phyloP scores from a whole-genome alignment of 2,113 vertebrate species.

The Mobula birostris region DNA sequence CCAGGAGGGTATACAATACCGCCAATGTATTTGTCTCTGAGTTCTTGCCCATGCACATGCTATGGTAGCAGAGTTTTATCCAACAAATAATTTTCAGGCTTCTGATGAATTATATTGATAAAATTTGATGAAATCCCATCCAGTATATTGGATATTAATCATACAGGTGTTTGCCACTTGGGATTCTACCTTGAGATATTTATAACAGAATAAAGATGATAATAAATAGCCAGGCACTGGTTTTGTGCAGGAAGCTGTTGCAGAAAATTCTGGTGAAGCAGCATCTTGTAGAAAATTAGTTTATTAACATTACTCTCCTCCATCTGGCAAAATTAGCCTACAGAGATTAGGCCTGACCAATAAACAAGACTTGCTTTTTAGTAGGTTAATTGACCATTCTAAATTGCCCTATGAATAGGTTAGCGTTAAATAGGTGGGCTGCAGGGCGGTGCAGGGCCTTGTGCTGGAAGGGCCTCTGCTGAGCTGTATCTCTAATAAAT shows the following conservation, averaged over 20 bases:
- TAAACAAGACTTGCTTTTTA: neutral
- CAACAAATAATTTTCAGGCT: neutral
- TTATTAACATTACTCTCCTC: neutral
- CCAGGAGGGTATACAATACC: neutral
- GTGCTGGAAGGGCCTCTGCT: no score
- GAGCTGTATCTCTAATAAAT: no score
- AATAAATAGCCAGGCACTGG: neutral
- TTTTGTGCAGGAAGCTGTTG: neutral
- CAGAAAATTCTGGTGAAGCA: neutral
- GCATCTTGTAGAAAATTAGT: neutral
- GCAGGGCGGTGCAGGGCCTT: no score
- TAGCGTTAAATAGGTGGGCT: no score
- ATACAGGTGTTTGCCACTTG: neutral
- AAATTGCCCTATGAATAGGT: no score
- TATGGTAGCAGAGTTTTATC: neutral
- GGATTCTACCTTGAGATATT: neutral
- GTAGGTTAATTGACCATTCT: no score
- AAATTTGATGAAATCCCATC: neutral
- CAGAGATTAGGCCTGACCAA: neutral
- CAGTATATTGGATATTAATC: neutral
- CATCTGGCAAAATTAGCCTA: neutral
- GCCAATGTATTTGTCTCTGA: neutral
- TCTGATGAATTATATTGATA: neutral
- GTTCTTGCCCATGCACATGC: neutral
- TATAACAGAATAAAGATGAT: neutral